Conservation (phyloP, 2,888 invertebrate genomes). For the Eupeodes luniger region DNA sequence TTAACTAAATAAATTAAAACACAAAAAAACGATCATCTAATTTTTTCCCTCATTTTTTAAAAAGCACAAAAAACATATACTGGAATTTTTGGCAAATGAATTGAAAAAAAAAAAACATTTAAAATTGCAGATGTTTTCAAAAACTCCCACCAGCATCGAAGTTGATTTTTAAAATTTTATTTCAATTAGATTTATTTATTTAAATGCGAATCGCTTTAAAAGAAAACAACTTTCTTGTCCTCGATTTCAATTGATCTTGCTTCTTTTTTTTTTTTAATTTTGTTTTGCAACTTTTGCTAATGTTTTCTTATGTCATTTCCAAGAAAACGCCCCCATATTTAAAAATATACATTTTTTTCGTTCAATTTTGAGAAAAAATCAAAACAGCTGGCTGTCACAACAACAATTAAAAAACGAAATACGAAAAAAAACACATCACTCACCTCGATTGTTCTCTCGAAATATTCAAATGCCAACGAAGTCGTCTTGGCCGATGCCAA, state of each 20-base stretch:
- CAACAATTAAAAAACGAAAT: slow-evolving; percentile 23
- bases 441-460: slow-evolving; percentile 92
- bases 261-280: too few relatives aligned
- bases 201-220: slow-evolving; percentile 28
- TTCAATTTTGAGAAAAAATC: not conserved
- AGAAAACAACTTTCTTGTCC: slow-evolving; percentile 13
- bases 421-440: slow-evolving; percentile 77
- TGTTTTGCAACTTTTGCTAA: not conserved
- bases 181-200: slow-evolving; percentile 35
- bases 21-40: slow-evolving; percentile 8
- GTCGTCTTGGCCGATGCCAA: slow-evolving; percentile 89
- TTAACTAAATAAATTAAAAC: not conserved
- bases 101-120: slow-evolving; percentile 3
- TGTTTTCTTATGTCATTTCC: slow-evolving; percentile 35
- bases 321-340: slow-evolving; percentile 40
- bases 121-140: slow-evolving; percentile 32
- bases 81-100: slow-evolving; percentile 33
- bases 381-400: slow-evolving; percentile 29
- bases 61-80: not conserved
- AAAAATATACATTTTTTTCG: not conserved
- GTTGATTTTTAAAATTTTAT: slow-evolving; percentile 15
- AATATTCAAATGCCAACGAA: slow-evolving; percentile 89
- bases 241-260: slow-evolving; percentile 26
- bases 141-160: slow-evolving; percentile 18
- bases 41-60: not conserved